Percentiles rank a stretch among this genome's conserved stretches.
These are phyloP conservation scores for Myrmophylax atrothorax DNA, from an alignment of 2,113 vertebrate genomes.

Conservation along the genomic window DNA sequence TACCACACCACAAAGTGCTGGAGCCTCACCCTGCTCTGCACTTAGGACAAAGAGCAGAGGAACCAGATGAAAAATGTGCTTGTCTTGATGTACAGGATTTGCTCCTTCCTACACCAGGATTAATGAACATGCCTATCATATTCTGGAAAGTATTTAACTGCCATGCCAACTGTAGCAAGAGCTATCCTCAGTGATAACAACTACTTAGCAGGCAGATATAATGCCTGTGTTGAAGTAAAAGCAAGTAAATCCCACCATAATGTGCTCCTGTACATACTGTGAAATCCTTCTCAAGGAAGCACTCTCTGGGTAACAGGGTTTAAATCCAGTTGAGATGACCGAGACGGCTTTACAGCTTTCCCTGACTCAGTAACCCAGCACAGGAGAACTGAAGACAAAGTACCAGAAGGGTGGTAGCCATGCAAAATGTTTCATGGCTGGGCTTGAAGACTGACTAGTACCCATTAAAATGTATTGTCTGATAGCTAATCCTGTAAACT, in stretches of 20 bases:
- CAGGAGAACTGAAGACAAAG: not conserved
- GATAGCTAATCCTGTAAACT: not conserved
- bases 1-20: not conserved
- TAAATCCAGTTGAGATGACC: slow-evolving; percentile 3
- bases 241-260: slow-evolving; percentile 21
- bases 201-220: slow-evolving; percentile 16
- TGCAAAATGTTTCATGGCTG: not conserved
- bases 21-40: not conserved
- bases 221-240: slow-evolving; percentile 2
- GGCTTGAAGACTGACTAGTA: not conserved
- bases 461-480: not conserved
- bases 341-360: not conserved
- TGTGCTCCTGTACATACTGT: not conserved
- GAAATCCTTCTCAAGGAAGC: slow-evolving; percentile 27
- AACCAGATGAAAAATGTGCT: not conserved
- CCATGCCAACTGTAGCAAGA: slow-evolving; percentile 3
- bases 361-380: not conserved
- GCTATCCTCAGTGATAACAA: slow-evolving; percentile 12
- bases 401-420: not conserved
- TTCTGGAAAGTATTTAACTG: slow-evolving; percentile 32
- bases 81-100: not conserved
- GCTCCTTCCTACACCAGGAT: not conserved
- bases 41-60: not conserved
- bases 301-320: not conserved
- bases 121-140: slow-evolving; percentile 3